Evolutionary conservation across 2,797 vertebrate genomes (phyloP).

Genomic region (Chiloscyllium punctatum): DNA sequence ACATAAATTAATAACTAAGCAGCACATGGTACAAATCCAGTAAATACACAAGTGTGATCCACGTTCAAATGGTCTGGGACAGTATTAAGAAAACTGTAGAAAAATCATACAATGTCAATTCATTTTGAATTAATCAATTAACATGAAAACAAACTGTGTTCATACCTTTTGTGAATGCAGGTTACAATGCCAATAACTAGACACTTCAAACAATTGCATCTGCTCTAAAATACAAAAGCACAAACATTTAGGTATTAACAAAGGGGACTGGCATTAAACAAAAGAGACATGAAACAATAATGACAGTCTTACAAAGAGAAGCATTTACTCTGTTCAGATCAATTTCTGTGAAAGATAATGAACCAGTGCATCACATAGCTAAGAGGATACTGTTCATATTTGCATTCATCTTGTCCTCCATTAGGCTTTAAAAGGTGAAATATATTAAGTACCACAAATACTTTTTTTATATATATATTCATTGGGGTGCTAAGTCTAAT

Average conservation of each 20-base stretch:
- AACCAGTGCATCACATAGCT: background rate
- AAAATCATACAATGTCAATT: background rate
- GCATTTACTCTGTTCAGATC: background rate
- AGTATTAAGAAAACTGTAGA: background rate
- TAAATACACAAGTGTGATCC: background rate
- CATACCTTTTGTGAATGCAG: background rate
- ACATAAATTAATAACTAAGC: background rate
- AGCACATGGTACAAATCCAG: background rate
- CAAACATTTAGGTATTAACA: background rate
- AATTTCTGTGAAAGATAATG: background rate
- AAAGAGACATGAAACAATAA: constrained; percentile 1
- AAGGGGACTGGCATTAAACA: background rate
- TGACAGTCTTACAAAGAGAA: background rate
- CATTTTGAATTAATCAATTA: background rate
- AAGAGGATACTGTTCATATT: too few species aligned
- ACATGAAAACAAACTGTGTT: background rate
- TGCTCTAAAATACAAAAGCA: constrained; percentile 9
- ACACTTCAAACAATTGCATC: constrained; percentile 14
- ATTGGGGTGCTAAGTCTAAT: background rate
- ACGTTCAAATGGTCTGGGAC: background rate
- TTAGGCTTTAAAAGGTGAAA: background rate
- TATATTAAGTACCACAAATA: background rate
- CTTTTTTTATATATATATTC: background rate
- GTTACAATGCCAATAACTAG: background rate
- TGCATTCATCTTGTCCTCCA: background rate